Evolutionary conservation across 1,140 invertebrate species (phyloP), one percentile per base, ranked within the genome.

Genomic region (Aphelinus atriplicis): DNA sequence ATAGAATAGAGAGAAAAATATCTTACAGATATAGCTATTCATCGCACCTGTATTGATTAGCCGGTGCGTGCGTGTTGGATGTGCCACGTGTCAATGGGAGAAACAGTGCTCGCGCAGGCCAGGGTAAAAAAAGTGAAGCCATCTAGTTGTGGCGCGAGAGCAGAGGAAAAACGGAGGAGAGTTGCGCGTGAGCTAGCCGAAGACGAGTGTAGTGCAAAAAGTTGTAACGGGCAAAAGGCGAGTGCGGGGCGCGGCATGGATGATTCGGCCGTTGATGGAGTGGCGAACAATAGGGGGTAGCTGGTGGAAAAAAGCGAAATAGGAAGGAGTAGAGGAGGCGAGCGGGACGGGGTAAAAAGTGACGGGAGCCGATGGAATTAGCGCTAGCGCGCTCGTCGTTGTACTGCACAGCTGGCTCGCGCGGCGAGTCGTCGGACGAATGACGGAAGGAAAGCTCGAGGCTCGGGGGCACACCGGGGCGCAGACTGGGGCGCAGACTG

Each of bases 371-470:
- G 66, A 72, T 64, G 65, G 65, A 66, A 72, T 66, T 63, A 76
- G 73, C 51, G 26, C 26, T 26, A 26, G 26, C 26, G 26, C 26
- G 26, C 26, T 26, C 26, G 26, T 26, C 26, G 26, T 26, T 26
- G 26, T 26, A 26, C 26, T 26, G 26, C 26, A 26, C 26, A 55
- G 48, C 48, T 58, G 43, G 43, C 48, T 50, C 50, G 57, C 45
- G 55, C 69, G 56, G 65, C 51, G 48, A 10, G 46, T 61, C 60
- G 5, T 9, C 47, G 53, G 4, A 73, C 67, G 71, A 75, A 68
- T 62, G 75, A 73, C 70, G 72, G 71, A 67, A 78, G 74, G 65
- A 76, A 72, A 74, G 26, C 72, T 74, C 67, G 26, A 62, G 57
- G 72, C 72, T 74, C 45, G 26, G 26, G 26, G 26, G 26, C 26